Evolutionary conservation across 2,113 vertebrate genomes (phyloP), one percentile per base, ranked within the genome.

Genomic region (Sinocyclocheilus anophthalmus): DNA sequence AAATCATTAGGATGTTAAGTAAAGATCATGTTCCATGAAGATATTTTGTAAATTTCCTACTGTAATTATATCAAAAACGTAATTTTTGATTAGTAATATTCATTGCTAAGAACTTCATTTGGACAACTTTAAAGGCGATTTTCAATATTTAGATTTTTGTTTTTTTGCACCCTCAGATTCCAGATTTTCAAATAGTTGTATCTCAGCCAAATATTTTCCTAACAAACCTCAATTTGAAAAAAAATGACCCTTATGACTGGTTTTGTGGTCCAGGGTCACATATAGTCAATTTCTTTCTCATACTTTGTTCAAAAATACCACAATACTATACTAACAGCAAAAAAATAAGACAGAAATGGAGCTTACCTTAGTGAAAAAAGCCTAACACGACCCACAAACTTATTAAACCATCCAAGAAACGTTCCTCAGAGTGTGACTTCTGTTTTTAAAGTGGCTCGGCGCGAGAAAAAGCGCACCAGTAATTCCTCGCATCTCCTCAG

Each of bases 261-360:
- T 59, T 59, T 22, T 59, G 57, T 8, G 57, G 20, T 59, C 20
- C 18, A 22, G 18, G 18, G 18, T 57, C 6, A 59, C 57, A 61
- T 61, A n/a, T 3, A 61, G 22, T 61, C 57, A 61, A 61, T 61
- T 61, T n/a, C 20, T 10, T 61, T 61, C 22, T n/a, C 20, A 61
- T 3, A 61, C 3, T n/a, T 61, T n/a, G 57, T 61, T 61, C 0
- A 50, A 37, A 48, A 67, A 81, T 10, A 70, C 4, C 12, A 53
- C 18, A 53, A 33, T 33, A 50, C 50, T n/a, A 69, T 8, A 65
- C 55, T 12, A 33, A 45, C 14, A 70, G 18, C 2, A 53, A 33
- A 81, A 86, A 80, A 76, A 76, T 73, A 33, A 37, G 22, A 5
- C 4, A 81, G 14, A 48, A 79, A 69, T 70, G 57, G 45, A 65